Evolutionary conservation across 2,797 vertebrate species (phyloP).

Genomic region (Coregonus ussuriensis): DNA sequence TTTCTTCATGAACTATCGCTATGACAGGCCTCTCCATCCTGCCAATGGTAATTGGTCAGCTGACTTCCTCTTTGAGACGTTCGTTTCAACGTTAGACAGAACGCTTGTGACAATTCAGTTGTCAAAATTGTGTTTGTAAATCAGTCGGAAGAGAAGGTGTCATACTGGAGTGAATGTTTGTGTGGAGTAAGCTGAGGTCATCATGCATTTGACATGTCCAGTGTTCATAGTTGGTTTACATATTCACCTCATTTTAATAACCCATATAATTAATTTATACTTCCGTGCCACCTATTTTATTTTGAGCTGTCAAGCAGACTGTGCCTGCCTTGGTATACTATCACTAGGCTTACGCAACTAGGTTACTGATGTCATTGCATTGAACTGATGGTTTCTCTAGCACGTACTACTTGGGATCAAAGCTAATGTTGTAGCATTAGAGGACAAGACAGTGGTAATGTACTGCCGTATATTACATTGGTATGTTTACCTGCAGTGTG

Average conservation of each 20-base stretch:
- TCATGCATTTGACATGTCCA: background rate
- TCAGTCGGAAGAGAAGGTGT: conserved; percentile 60
- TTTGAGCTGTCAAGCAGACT: no score
- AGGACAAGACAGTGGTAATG: conserved; percentile 55
- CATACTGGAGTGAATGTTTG: conserved; percentile 56
- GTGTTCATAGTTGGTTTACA: background rate
- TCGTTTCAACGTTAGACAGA: conserved; percentile 39
- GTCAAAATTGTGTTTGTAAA: conserved; percentile 62
- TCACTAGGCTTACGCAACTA: background rate
- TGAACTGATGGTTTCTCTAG: conserved; percentile 48
- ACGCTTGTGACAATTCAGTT: conserved; percentile 50
- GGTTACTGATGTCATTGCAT: conserved; percentile 40
- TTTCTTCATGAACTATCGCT: conserved; percentile 49
- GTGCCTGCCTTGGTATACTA: background rate
- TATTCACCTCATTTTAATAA: background rate
- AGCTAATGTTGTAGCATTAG: conserved; percentile 64
- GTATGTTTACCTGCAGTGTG: conserved; percentile 68
- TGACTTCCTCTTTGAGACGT: conserved; percentile 54
- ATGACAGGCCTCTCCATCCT: conserved; percentile 62
- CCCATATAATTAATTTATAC: background rate
- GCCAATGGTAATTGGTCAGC: conserved; percentile 63
- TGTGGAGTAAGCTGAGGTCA: conserved; percentile 49
- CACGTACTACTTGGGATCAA: conserved; percentile 55
- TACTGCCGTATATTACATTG: conserved; percentile 53
- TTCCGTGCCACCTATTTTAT: background rate